These are phyloP conservation scores for Hemistola chrysoprasaria DNA, from an alignment of 2,888 invertebrate species.

Conservation along the genomic window DNA sequence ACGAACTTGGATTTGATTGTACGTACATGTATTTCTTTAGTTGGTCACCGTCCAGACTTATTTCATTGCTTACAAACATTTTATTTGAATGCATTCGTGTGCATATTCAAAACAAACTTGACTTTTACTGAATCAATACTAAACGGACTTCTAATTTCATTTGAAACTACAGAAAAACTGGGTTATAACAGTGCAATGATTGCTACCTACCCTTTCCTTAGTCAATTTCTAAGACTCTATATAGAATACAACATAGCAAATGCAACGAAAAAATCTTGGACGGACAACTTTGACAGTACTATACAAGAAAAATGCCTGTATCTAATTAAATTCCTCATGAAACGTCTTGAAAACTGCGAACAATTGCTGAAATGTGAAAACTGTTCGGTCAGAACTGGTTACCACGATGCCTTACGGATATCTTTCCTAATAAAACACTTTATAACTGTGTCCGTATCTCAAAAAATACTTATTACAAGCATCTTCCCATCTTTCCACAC, in stretches of 20 bases:
- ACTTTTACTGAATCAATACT: slow-evolving; percentile 44
- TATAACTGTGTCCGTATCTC: slow-evolving; percentile 37
- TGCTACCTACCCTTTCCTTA: slow-evolving; percentile 55
- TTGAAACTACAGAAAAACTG: slow-evolving; percentile 50
- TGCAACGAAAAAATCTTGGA: slow-evolving; percentile 15
- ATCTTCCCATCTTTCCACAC: slow-evolving; percentile 36
- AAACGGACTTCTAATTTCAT: slow-evolving; percentile 42
- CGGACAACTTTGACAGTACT: slow-evolving; percentile 29
- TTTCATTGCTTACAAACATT: slow-evolving; percentile 60
- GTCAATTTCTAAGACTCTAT: slow-evolving; percentile 56
- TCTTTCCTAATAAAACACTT: slow-evolving; percentile 55
- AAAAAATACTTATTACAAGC: slow-evolving; percentile 35
- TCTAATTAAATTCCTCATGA: slow-evolving; percentile 47
- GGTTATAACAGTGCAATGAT: slow-evolving; percentile 45
- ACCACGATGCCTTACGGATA: slow-evolving; percentile 61
- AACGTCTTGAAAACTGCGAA: slow-evolving; percentile 39
- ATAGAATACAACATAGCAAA: slow-evolving; percentile 47
- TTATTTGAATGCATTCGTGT: slow-evolving; percentile 52
- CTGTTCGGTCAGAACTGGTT: slow-evolving; percentile 50
- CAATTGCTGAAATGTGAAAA: slow-evolving; percentile 65
- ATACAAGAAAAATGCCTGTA: slow-evolving; percentile 47
- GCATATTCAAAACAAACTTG: slow-evolving; percentile 41
- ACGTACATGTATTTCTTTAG: slow-evolving; percentile 36
- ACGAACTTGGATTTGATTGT: slow-evolving; percentile 39
- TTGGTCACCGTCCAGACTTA: slow-evolving; percentile 49